phyloP scores from a whole-genome alignment of 1,140 invertebrate species.

The Aphidius gifuensis region DNA sequence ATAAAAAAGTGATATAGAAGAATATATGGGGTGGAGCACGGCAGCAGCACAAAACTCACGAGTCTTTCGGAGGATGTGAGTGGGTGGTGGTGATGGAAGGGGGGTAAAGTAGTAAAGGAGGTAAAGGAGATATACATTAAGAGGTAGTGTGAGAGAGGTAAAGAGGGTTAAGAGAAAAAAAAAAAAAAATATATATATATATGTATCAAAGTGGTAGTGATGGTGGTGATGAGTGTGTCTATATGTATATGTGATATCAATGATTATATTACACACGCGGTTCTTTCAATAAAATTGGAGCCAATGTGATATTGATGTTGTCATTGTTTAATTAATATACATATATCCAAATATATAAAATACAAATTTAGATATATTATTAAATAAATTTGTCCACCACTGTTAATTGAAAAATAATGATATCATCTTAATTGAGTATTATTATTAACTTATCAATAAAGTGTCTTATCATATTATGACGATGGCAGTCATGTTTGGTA shows the following conservation, averaged over 20 bases:
- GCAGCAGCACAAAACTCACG: slow-evolving; percentile 1
- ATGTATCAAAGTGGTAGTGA: slow-evolving; percentile 37
- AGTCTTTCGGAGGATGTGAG: not conserved
- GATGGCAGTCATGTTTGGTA: no score
- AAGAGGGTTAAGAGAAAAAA: slow-evolving; percentile 18
- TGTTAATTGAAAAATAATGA: no score
- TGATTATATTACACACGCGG: not conserved
- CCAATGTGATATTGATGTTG: no score
- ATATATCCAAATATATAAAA: not conserved
- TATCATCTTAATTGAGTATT: no score
- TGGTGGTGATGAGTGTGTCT: not conserved
- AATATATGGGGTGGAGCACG: slow-evolving; percentile 22
- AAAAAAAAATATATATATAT: slow-evolving; percentile 4
- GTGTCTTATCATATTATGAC: no score
- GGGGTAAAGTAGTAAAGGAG: not conserved
- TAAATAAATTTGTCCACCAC: no score
- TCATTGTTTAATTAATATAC: no score
- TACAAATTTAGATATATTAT: not conserved
- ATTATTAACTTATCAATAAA: not conserved
- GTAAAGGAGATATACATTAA: slow-evolving; percentile 2
- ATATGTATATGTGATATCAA: no score
- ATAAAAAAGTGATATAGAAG: not conserved
- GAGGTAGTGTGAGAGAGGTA: slow-evolving; percentile 15
- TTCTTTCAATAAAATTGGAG: not conserved
- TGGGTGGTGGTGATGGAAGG: not conserved